Evolutionary conservation across 2,797 vertebrate genomes (phyloP), one percentile per base, ranked within the genome.

Genomic region (Hydrophis major): DNA sequence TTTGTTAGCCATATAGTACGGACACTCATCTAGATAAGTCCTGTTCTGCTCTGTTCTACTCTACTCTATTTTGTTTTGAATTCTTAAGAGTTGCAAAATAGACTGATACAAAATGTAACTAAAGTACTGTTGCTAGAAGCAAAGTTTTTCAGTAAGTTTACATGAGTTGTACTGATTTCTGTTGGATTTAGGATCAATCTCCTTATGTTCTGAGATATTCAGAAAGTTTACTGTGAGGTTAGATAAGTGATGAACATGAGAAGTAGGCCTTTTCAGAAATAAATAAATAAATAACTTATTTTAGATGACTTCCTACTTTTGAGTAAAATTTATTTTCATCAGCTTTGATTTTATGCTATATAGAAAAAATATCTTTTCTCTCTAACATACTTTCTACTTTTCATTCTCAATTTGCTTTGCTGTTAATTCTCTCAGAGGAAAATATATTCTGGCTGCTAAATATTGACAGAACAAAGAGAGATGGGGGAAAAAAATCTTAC

Each of bases 391-490:
- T 86, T 95, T 96, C 94, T 95, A 94, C 88, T 94, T 94, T 93
- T 91, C 90, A 86, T 94, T 94, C 92, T 90, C 90, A 96, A 91
- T 95, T n/a, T 94, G 83, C 95, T 94, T n/a, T 89, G 32, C 93
- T 95, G 59, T 94, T 94, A 96, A 95, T 94, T 96, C 94, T 86
- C 93, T 91, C 88, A 95, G 90, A 92, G 78, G 61, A 88, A 95
- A 86, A 83, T 20, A 95, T 92, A 94, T 42, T 92, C 89, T 94
- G 92, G 86, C 92, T 94, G 92, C 95, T 96, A 94, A 69, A 92
- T 89, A 88, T 94, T 96, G 95, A 93, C 94, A 94, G 94, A 96
- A 69, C 90, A 91, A 83, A 27, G 20, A 27, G 74, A 42, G 32
- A 42, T 10, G 8, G 37, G 3, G 6, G 13, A 20, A 92, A 94